Conservation (phyloP, 2,113 vertebrate genomes). For the Gracilinanus agilis region DNA sequence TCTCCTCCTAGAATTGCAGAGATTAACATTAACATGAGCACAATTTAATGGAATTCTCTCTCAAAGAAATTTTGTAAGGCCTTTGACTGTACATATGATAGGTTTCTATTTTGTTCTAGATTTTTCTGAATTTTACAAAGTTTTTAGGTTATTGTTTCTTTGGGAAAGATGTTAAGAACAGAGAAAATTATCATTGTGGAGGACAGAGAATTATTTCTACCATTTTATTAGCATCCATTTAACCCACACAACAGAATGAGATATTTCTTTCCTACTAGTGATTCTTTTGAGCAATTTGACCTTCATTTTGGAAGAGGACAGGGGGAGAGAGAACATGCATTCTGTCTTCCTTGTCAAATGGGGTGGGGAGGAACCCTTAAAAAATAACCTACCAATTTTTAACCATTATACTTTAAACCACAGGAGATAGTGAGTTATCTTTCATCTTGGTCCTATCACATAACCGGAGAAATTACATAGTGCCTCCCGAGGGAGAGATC, state of each 20-base stretch:
- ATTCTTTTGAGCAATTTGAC: conserved; percentile 63
- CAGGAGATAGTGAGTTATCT: conserved; percentile 74
- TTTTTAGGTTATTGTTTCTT: background rate
- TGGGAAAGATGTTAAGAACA: background rate
- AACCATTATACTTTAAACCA: conserved; percentile 76
- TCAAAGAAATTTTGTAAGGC: background rate
- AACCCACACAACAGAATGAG: conserved; percentile 19
- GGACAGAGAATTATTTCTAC: conserved; percentile 27
- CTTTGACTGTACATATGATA: background rate
- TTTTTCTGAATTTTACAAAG: conserved; percentile 41
- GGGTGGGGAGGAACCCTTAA: conserved; percentile 47
- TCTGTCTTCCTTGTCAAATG: conserved; percentile 65
- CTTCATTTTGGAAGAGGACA: conserved; percentile 65
- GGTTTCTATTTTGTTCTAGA: conserved; percentile 38
- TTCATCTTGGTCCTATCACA: conserved; percentile 72
- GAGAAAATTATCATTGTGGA: background rate
- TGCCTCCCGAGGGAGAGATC: conserved; percentile 68
- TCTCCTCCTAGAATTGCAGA: conserved; percentile 38
- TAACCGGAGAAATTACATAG: conserved; percentile 76
- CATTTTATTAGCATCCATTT: conserved; percentile 44
- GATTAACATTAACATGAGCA: conserved; percentile 52
- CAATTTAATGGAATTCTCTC: conserved; percentile 17
- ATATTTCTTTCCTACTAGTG: conserved; percentile 30
- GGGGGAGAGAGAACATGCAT: conserved; percentile 3
- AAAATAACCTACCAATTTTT: conserved; percentile 75